phyloP scores from a whole-genome alignment of 2,888 invertebrate species.

The Pollenia griseotomentosa region DNA sequence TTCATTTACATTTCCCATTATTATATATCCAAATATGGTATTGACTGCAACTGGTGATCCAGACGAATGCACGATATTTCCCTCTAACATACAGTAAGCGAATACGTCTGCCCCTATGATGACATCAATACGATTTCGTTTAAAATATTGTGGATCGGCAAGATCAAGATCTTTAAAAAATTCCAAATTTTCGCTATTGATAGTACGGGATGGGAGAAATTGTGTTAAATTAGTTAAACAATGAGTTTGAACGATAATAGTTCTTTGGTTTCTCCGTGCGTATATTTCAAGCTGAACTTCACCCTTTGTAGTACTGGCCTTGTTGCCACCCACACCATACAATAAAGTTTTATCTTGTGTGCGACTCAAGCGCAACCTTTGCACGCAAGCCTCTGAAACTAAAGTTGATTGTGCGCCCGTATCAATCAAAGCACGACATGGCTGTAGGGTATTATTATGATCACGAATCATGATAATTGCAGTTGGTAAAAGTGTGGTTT shows the following conservation, averaged over 20 bases:
- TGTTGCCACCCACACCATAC: slow-evolving; percentile 56
- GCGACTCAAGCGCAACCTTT: slow-evolving; percentile 54
- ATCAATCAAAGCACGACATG: slow-evolving; percentile 65
- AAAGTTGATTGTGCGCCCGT: slow-evolving; percentile 65
- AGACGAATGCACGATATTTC: no score
- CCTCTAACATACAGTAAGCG: no score
- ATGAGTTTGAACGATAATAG: background rate
- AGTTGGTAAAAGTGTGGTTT: slow-evolving; percentile 38
- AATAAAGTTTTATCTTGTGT: slow-evolving; percentile 52
- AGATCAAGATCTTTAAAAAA: no score
- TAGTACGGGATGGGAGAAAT: no score
- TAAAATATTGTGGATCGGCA: no score
- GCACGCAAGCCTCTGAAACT: slow-evolving; percentile 61
- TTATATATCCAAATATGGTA: no score
- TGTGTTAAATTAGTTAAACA: no score
- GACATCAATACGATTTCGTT: no score
- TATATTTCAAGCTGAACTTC: slow-evolving; percentile 50
- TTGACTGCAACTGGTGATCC: no score
- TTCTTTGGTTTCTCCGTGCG: background rate
- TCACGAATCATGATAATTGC: slow-evolving; percentile 47
- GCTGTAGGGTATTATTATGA: slow-evolving; percentile 25
- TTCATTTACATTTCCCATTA: slow-evolving; percentile 40
- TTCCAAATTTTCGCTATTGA: no score
- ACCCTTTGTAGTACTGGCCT: slow-evolving; percentile 42
- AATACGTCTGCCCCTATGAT: no score